Evolutionary conservation across 1,140 invertebrate species (phyloP).

Genomic region (Lordiphosa stackelbergi): DNA sequence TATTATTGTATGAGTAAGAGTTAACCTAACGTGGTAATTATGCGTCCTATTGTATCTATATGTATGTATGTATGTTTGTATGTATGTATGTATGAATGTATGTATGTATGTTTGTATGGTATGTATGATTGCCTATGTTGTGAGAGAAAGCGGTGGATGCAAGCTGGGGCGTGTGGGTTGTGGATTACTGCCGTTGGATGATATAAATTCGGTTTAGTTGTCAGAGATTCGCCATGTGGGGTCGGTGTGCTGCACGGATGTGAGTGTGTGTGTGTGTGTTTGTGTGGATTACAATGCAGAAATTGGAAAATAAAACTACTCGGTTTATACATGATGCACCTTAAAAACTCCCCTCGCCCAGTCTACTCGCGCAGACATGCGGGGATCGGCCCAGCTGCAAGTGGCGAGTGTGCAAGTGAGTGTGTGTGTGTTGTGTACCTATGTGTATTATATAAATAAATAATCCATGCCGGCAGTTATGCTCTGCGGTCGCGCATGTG

Average conservation of each 20-base stretch:
- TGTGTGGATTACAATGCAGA: constrained; percentile 7
- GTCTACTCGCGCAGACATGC: neutral
- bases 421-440: constrained; percentile 5
- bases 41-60: constrained; percentile 36
- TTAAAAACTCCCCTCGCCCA: neutral
- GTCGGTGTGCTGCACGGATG: constrained; percentile 10
- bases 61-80: constrained; percentile 14
- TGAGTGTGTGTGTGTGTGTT: neutral
- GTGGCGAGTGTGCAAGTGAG: neutral
- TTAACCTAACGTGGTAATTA: constrained; percentile 31
- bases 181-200: constrained; percentile 25
- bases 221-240: constrained; percentile 22
- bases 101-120: neutral
- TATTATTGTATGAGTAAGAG: constrained; percentile 18
- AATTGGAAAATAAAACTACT: constrained; percentile 12
- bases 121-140: constrained; percentile 24
- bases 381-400: too few relatives aligned
- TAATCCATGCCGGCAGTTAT: constrained; percentile 10
- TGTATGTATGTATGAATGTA: constrained; percentile 3
- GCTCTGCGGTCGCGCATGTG: constrained; percentile 2
- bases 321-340: constrained; percentile 28
- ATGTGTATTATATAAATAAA: constrained; percentile 10
- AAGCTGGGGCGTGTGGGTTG: constrained; percentile 20
- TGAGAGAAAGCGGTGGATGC: constrained; percentile 25
- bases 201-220: constrained; percentile 64